phyloP scores from a whole-genome alignment of 2,797 vertebrate genomes.

The Chaunax sp. region DNA sequence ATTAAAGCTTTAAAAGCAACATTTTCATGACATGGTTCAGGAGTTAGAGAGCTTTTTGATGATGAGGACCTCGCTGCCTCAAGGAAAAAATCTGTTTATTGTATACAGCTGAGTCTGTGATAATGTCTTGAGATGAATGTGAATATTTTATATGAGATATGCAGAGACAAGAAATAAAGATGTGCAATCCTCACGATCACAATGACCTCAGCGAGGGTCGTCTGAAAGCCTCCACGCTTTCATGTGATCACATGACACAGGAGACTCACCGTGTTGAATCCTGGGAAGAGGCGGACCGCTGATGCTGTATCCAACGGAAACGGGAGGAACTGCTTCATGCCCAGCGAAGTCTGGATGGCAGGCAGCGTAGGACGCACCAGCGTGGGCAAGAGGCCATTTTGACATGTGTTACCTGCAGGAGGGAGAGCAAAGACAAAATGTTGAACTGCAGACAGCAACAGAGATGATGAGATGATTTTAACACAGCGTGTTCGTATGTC shows the following conservation, averaged over 20 bases:
- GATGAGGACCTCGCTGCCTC: background rate
- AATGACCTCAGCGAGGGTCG: conserved; percentile 10
- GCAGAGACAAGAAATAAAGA: background rate
- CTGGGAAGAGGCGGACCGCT: conserved; percentile 92
- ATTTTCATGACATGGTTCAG: conserved; percentile 3
- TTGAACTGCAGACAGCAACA: conserved; percentile 29
- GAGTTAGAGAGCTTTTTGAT: background rate
- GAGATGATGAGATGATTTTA: background rate
- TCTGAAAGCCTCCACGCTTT: too few species aligned
- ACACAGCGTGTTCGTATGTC: too few species aligned
- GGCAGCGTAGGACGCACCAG: conserved; percentile 91
- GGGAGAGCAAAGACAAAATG: conserved; percentile 59
- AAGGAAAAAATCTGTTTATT: conserved; percentile 1
- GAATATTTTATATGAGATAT: background rate
- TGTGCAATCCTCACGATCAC: background rate
- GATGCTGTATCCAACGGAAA: conserved; percentile 90
- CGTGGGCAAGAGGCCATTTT: conserved; percentile 93
- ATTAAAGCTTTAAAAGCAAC: conserved; percentile 20
- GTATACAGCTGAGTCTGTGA: background rate
- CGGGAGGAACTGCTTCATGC: conserved; percentile 94
- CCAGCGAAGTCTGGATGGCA: conserved; percentile 88
- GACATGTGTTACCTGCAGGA: conserved; percentile 92
- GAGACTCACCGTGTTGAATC: conserved; percentile 93
- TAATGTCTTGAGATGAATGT: conserved; percentile 5
- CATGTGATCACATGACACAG: conserved; percentile 26